Evolutionary conservation across 2,888 invertebrate genomes (phyloP).

Genomic region (Entomobrya multifasciata): DNA sequence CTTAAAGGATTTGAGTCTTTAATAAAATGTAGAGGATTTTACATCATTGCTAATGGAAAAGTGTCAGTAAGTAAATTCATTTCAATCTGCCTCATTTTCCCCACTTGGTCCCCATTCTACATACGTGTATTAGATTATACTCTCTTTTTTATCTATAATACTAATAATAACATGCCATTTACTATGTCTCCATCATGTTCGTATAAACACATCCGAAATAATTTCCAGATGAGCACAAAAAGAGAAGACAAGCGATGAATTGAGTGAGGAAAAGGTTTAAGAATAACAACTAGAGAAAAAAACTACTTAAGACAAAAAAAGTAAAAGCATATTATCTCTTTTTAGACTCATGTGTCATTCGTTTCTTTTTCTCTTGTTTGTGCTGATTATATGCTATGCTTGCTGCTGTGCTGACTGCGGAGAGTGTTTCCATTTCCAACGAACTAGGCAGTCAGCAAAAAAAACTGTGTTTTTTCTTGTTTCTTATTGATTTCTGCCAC

Average conservation of each 20-base stretch:
- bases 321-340: constrained; percentile 61
- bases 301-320: constrained; percentile 50
- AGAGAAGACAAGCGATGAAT: constrained; percentile 34
- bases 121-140: neutral
- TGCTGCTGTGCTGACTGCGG: no score
- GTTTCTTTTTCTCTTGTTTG: no score
- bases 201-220: neutral
- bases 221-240: constrained; percentile 16
- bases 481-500: constrained; percentile 67
- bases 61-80: constrained; percentile 71
- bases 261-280: constrained; percentile 49
- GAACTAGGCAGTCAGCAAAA: constrained; percentile 17
- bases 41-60: constrained; percentile 73
- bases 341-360: constrained; percentile 63
- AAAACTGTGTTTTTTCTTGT: constrained; percentile 28
- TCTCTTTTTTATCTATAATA: neutral
- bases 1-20: constrained; percentile 66
- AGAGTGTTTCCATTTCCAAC: constrained; percentile 66
- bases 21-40: constrained; percentile 66
- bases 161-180: neutral
- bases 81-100: constrained; percentile 58
- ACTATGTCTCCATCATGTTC: neutral
- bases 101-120: neutral
- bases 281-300: constrained; percentile 49
- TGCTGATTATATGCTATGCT: constrained; percentile 54